Conservation (phyloP, 2,113 vertebrate species). For the Limnothrissa miodon region DNA sequence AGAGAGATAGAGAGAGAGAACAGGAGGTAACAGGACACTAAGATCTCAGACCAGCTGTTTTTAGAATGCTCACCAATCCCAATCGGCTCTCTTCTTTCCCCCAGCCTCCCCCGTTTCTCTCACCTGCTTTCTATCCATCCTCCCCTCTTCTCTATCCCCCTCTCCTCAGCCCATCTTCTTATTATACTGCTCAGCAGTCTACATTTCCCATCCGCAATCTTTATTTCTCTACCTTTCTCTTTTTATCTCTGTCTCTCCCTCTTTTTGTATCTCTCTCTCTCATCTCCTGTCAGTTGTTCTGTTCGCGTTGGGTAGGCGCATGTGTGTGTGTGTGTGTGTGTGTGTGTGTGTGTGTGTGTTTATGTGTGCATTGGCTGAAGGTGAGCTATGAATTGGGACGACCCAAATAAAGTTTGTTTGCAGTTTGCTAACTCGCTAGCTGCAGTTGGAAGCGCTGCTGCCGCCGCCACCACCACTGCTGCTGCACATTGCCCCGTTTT, state of each 20-base stretch:
- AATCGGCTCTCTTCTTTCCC: slow-evolving; percentile 24
- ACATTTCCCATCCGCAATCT: neutral
- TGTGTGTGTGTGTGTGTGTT: neutral
- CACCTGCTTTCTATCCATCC: neutral
- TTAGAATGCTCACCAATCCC: slow-evolving; percentile 43
- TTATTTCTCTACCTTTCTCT: neutral
- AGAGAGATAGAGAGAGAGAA: slow-evolving; percentile 16
- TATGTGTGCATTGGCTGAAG: slow-evolving; percentile 30
- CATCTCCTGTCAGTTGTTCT: neutral
- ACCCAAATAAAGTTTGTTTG: slow-evolving; percentile 49
- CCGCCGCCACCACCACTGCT: neutral
- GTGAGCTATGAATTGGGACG: slow-evolving; percentile 43
- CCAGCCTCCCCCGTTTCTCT: neutral
- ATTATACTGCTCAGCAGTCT: neutral
- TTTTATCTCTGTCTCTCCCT: neutral
- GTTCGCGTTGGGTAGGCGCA: neutral
- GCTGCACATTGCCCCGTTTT: slow-evolving; percentile 42
- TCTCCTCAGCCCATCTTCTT: neutral
- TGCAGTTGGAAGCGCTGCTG: neutral
- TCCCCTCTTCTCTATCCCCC: neutral
- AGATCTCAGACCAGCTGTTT: slow-evolving; percentile 42
- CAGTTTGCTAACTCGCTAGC: slow-evolving; percentile 31
- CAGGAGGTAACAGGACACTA: slow-evolving; percentile 20
- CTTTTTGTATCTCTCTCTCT: neutral
- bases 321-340: neutral